Evolutionary conservation across 1,140 invertebrate genomes (phyloP), one percentile per base, ranked within the genome.

Genomic region (Cydia splendana): DNA sequence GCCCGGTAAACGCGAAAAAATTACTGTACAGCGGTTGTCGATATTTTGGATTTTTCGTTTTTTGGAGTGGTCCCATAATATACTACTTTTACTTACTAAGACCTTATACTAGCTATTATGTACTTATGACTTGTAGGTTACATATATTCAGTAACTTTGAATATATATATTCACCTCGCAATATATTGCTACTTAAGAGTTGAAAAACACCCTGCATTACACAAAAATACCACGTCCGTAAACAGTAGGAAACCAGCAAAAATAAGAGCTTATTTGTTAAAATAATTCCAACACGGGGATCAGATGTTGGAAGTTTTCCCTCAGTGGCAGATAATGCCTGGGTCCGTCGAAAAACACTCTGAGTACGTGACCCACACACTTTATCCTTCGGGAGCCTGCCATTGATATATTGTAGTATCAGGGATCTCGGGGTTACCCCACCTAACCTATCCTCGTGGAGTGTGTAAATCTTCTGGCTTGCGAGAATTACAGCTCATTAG

Each of bases 271-370:
- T 77, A 76, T 77, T 80, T 76, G 74, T 77, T 76, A 74, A 75
- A 80, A 80, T 80, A 80, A 80, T 73, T 77, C 67, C 20, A 24
- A 69, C 75, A 62, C 28, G 45, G 75, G 79, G 77, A 81, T 81
- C 80, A 77, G 80, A 81, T 79, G 77, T 76, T 78, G 12, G 18
- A 81, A 82, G 69, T 81, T 85, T 87, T 83, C 80, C 81, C 81
- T 81, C 75, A 79, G 77, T 78, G 81, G 76, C 74, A 83, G 84
- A 82, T 89, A 88, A 86, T 85, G 81, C 76, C 75, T 30, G 83
- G 83, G 84, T 85, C 81, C 81, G 86, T 87, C 75, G 84, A 82
- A 89, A 89, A 89, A 89, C 87, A 88, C 83, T 86, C 84, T 81
- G 69, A 77, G 84, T 85, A 89, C 88, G 88, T 89, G 88, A 87